These are phyloP conservation scores for Nasua narica DNA, from an alignment of 2,797 vertebrate genomes.

Conservation along the genomic window DNA sequence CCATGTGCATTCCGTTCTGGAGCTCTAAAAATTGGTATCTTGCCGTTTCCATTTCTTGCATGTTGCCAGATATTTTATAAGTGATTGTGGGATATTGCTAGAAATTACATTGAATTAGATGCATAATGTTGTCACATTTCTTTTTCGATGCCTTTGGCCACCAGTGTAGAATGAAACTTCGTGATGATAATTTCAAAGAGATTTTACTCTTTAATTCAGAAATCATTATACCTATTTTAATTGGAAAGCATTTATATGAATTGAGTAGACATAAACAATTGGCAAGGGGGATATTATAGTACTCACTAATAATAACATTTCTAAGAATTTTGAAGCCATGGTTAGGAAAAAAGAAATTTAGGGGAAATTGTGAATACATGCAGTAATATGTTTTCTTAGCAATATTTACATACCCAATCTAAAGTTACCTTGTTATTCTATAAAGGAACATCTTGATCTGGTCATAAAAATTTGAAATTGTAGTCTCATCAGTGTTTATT, in stretches of 20 bases:
- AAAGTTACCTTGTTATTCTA: neutral
- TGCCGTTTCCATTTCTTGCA: neutral
- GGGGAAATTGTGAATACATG: neutral
- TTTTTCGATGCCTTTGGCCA: neutral
- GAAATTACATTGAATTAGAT: neutral
- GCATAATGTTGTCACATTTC: neutral
- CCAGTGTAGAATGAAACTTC: neutral
- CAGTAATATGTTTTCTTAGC: neutral
- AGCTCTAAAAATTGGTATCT: neutral
- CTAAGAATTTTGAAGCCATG: neutral
- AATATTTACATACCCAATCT: neutral
- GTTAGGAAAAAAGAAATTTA: neutral
- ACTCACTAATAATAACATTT: neutral
- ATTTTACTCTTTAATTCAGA: neutral
- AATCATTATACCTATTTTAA: neutral
- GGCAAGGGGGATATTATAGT: neutral
- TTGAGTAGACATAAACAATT: neutral
- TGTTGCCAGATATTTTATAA: neutral
- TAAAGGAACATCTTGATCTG: neutral
- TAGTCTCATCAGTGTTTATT: neutral
- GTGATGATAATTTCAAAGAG: neutral
- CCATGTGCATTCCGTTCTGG: neutral
- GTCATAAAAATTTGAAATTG: neutral
- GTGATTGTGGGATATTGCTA: neutral
- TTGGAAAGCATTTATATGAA: neutral